These are phyloP conservation scores for Dorcus hopei DNA, from an alignment of 2,888 invertebrate genomes.

Conservation along the genomic window DNA sequence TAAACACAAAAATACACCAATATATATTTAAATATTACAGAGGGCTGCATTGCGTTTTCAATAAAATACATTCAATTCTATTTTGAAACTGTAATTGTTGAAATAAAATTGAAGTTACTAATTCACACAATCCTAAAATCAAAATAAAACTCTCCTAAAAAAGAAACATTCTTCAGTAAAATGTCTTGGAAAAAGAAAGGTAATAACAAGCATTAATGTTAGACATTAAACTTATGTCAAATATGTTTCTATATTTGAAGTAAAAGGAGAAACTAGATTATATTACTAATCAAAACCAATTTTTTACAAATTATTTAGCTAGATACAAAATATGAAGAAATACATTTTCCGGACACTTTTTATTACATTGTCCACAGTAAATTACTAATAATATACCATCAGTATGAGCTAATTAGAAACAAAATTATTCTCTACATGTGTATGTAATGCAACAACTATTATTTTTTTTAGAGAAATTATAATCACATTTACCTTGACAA, in stretches of 20 bases:
- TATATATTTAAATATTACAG: background rate
- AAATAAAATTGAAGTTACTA: background rate
- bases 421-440: slow-evolving; percentile 16
- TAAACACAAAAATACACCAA: slow-evolving; percentile 3
- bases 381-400: slow-evolving; percentile 11
- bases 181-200: too few species aligned
- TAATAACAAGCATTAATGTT: too few species aligned
- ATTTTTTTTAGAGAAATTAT: slow-evolving; percentile 12
- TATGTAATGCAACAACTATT: slow-evolving; percentile 13
- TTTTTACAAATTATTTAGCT: background rate
- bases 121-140: background rate
- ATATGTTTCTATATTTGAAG: too few species aligned
- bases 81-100: too few species aligned
- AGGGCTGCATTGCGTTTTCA: too few species aligned
- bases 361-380: slow-evolving; percentile 14
- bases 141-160: background rate
- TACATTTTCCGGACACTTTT: slow-evolving; percentile 10
- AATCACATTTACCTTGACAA: slow-evolving; percentile 3
- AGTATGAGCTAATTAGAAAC: slow-evolving; percentile 17
- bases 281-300: background rate
- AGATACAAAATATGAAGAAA: slow-evolving; percentile 5
- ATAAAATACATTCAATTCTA: too few species aligned
- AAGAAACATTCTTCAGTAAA: background rate
- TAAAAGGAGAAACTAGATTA: background rate
- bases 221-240: too few species aligned